Evolutionary conservation across 2,113 vertebrate species (phyloP).

Genomic region (Smithornis capensis): DNA sequence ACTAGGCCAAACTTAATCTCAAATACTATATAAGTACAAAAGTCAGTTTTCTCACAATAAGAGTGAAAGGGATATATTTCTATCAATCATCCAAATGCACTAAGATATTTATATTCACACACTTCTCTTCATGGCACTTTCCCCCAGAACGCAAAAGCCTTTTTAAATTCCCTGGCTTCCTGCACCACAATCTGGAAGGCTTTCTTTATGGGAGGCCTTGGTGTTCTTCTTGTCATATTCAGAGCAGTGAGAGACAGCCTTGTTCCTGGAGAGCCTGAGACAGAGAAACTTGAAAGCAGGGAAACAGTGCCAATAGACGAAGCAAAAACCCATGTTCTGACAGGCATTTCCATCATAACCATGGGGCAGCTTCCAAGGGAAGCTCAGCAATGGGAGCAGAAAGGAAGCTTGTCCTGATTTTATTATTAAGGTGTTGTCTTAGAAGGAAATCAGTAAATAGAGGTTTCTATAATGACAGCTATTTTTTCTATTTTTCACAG

Average conservation of each 20-base stretch:
- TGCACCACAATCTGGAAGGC: neutral
- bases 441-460: neutral
- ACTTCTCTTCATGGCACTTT: neutral
- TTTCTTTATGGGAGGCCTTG: neutral
- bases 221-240: neutral
- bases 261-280: neutral
- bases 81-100: neutral
- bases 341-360: neutral
- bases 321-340: neutral
- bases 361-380: rapidly evolving
- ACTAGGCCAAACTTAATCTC: rapidly evolving
- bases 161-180: neutral
- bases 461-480: neutral
- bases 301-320: neutral
- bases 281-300: neutral
- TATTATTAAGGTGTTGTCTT: neutral
- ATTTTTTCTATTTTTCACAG: neutral
- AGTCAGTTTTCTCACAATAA: neutral
- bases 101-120: neutral
- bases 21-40: neutral
- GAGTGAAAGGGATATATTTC: neutral
- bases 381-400: rapidly evolving
- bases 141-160: neutral
- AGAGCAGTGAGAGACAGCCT: neutral
- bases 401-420: neutral